These are phyloP conservation scores for Chlorospingus semifuscus DNA, from an alignment of 2,797 vertebrate genomes.

Conservation along the genomic window DNA sequence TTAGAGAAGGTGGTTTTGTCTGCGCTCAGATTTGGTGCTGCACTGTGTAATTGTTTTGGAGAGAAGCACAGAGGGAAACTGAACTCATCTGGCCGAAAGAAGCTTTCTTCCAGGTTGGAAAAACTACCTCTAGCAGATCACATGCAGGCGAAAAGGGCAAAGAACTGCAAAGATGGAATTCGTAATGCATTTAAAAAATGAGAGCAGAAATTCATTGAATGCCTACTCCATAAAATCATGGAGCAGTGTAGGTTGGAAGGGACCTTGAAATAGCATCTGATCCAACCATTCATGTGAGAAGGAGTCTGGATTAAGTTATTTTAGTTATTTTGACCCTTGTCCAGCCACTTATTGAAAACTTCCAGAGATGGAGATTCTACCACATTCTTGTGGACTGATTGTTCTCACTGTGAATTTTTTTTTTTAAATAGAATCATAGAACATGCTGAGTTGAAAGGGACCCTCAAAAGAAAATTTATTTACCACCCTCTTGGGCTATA, in stretches of 20 bases:
- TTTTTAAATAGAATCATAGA: not conserved
- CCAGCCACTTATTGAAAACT: not conserved
- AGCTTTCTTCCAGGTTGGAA: not conserved
- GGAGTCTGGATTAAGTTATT: not conserved
- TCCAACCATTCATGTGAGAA: not conserved
- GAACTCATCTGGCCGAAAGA: not conserved
- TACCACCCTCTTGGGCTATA: accelerated
- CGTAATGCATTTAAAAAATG: not conserved
- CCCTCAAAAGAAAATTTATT: not conserved
- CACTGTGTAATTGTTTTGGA: not conserved
- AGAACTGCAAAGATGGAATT: not conserved
- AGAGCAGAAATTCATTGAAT: not conserved
- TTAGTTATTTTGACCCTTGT: not conserved
- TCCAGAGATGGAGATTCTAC: not conserved
- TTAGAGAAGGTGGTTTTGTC: not conserved
- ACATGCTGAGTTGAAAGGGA: not conserved
- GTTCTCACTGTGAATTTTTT: not conserved
- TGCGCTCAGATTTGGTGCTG: not conserved
- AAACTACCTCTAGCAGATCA: not conserved
- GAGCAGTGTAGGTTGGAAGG: not conserved
- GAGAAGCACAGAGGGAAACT: not conserved
- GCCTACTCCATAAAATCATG: not conserved
- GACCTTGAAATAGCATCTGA: not conserved
- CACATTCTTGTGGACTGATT: not conserved
- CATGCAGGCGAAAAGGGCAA: not conserved